phyloP scores from a whole-genome alignment of 2,888 invertebrate species.

The Andrena flavipes region DNA sequence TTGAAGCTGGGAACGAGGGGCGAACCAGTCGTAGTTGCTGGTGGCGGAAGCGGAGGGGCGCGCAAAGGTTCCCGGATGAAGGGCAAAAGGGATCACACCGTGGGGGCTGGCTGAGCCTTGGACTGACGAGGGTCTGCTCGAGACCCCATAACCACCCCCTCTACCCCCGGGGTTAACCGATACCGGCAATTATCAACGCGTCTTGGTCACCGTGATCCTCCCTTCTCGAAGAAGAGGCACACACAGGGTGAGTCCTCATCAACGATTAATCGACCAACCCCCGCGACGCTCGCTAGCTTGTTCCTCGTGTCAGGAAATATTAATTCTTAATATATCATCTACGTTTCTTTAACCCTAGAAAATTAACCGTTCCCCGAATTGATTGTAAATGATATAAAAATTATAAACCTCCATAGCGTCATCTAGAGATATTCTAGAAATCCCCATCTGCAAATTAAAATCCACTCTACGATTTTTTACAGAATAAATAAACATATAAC shows the following conservation, averaged over 20 bases:
- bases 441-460: no score
- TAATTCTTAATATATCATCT: not conserved
- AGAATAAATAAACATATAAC: no score
- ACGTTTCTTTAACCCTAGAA: not conserved
- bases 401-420: no score
- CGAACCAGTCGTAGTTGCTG: conserved; percentile 73
- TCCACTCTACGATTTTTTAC: no score
- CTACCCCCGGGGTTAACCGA: conserved; percentile 81
- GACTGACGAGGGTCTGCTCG: conserved; percentile 65
- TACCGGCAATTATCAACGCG: conserved; percentile 85
- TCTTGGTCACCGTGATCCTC: conserved; percentile 74
- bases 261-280: conserved; percentile 40
- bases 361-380: no score
- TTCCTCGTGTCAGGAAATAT: conserved; percentile 12
- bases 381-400: no score
- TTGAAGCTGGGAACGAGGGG: conserved; percentile 69
- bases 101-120: conserved; percentile 66
- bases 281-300: not conserved
- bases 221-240: conserved; percentile 38
- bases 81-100: conserved; percentile 77
- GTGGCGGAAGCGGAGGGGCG: conserved; percentile 81
- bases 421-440: no score
- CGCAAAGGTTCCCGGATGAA: conserved; percentile 80
- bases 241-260: conserved; percentile 6
- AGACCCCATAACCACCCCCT: conserved; percentile 73